phyloP scores from a whole-genome alignment of 2,797 vertebrate genomes.

The Myotis findleyi region DNA sequence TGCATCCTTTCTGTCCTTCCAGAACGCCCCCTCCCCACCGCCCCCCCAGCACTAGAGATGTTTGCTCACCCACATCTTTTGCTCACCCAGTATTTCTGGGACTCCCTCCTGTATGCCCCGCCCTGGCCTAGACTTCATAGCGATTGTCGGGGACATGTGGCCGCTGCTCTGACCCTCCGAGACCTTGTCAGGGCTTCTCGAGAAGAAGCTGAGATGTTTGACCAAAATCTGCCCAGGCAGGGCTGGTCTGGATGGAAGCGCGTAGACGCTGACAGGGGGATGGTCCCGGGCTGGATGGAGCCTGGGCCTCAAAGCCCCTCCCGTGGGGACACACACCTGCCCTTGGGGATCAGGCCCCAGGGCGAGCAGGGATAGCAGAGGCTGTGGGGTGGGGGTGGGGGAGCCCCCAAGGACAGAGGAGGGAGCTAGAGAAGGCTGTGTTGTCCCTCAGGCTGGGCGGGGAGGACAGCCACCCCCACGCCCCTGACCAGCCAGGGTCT shows the following conservation, averaged over 20 bases:
- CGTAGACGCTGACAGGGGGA: fast-evolving
- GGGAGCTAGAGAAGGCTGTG: neutral
- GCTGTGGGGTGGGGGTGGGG: fast-evolving
- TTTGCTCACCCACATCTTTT: neutral
- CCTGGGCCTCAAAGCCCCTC: neutral
- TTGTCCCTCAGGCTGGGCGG: neutral
- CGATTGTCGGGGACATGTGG: neutral
- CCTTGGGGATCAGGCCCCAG: neutral
- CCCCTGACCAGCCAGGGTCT: neutral
- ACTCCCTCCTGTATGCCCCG: neutral
- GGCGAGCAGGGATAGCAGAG: neutral
- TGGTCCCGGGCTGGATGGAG: neutral
- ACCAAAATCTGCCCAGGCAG: neutral
- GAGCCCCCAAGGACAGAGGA: neutral
- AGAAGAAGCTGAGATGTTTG: neutral
- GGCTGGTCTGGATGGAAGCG: neutral
- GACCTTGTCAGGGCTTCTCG: neutral
- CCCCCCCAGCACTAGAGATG: neutral
- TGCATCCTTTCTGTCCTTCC: neutral
- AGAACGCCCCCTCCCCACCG: neutral
- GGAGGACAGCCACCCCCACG: neutral
- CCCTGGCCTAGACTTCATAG: neutral
- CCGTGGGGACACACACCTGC: neutral
- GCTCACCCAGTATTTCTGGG: neutral
- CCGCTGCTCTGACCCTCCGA: neutral